Percentiles rank a stretch among this genome's conserved stretches.
Evolutionary conservation across 2,888 invertebrate genomes (phyloP).

Genomic region (Andricus quercusramuli): DNA sequence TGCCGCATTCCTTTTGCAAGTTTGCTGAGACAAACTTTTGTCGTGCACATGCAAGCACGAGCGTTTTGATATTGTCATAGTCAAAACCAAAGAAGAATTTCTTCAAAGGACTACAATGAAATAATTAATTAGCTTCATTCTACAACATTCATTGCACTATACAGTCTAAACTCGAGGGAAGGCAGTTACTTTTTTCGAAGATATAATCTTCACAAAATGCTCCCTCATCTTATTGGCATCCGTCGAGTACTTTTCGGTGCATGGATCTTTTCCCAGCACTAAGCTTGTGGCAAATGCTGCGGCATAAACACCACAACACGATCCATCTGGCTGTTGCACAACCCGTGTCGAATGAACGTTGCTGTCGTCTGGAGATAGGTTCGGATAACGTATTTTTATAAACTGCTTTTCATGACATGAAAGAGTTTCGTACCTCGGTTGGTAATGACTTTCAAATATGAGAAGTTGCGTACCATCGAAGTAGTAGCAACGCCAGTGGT

Average conservation of each 20-base stretch:
- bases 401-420: conserved; percentile 28
- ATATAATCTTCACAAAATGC: conserved; percentile 42
- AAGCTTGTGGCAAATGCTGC: conserved; percentile 45
- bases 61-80: background rate
- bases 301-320: conserved; percentile 46
- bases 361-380: background rate
- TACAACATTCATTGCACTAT: no score
- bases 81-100: no score
- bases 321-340: conserved; percentile 41
- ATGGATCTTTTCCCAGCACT: conserved; percentile 36
- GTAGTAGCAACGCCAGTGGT: conserved; percentile 46
- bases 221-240: conserved; percentile 41
- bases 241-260: conserved; percentile 1
- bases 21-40: no score
- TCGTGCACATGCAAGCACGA: conserved; percentile 12
- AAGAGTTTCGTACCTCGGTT: conserved; percentile 26
- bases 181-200: conserved; percentile 6
- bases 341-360: conserved; percentile 32
- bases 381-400: conserved; percentile 42
- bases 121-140: no score
- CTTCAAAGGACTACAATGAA: no score
- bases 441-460: conserved; percentile 43
- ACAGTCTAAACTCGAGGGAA: conserved; percentile 25
- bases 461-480: conserved; percentile 30
- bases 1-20: no score